Percentiles rank a stretch among this genome's conserved stretches.
Conservation (phyloP, 2,113 vertebrate species). For the Bungarus multicinctus region DNA sequence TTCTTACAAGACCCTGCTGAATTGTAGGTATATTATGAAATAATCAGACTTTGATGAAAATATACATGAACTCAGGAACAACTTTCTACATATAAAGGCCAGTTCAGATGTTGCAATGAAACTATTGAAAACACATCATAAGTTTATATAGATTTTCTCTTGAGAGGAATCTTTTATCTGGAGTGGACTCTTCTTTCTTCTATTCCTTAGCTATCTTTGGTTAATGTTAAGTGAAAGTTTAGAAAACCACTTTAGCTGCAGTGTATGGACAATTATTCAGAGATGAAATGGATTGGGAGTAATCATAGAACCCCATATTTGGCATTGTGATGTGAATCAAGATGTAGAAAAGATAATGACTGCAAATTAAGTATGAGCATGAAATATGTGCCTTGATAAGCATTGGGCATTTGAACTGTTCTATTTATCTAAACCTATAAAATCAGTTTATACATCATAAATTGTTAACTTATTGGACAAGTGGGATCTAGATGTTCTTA, state of each 20-base stretch:
- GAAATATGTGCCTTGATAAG: neutral
- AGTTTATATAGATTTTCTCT: neutral
- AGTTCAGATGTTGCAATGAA: neutral
- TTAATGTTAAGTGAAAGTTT: neutral
- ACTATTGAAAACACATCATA: neutral
- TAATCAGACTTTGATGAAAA: neutral
- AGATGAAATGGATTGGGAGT: neutral
- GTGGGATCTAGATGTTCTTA: neutral
- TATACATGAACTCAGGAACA: neutral
- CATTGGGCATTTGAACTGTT: neutral
- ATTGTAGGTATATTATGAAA: slow-evolving; percentile 23
- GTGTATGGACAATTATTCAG: neutral
- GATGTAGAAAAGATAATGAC: neutral
- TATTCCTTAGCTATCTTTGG: neutral
- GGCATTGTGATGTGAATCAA: neutral
- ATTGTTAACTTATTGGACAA: neutral
- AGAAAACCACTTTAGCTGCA: neutral
- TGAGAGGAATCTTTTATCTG: too few species aligned
- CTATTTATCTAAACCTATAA: neutral
- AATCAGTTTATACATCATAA: neutral
- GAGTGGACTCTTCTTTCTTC: too few species aligned
- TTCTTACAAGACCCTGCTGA: neutral
- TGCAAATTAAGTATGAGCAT: neutral
- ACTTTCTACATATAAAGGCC: neutral
- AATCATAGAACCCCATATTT: neutral